Evolutionary conservation across 2,113 vertebrate genomes (phyloP), one percentile per base, ranked within the genome.

Genomic region (Dicaeum eximium): DNA sequence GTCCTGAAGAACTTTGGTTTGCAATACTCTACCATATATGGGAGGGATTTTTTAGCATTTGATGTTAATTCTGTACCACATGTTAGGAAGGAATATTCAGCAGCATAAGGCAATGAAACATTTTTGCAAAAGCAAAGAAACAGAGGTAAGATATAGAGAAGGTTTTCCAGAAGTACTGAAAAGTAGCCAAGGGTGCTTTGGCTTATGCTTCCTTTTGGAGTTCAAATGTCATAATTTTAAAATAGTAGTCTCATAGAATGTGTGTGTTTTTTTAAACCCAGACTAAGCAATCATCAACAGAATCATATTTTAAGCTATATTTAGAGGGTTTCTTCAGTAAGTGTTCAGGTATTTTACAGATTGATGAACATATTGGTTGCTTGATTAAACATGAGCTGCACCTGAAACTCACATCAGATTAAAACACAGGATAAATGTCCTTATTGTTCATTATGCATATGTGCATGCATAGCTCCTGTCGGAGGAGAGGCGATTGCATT

Each of bases 11-110:
- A 88, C 38, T 95, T 95, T 89, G 81, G 25, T 95, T 95, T 95
- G 94, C 87, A 95, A 10, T 95, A 74, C 78, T 88, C 89, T 90
- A 86, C 95, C 95, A 94, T 97, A 94, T 95, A 97, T 95, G 96
- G 95, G 78, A 93, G 78, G 54, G 71, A 94, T 92, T 82, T 92
- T 90, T 97, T 91, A 66, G 54, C 81, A 70, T 91, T 95, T 91
- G 89, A 87, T 89, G 86, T 91, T 82, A 85, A 95, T 96, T 96
- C 74, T 86, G 75, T 88, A 54, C 66, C 24, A 66, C 81, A 57
- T 91, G 73, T 89, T 95, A 90, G 33, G 35, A 83, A 60, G 71
- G 71, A 80, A 37, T 70, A 92, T 80, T 91, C 71, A 70, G 64
- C 81, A 72, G 66, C 57, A 33, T 70, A 90, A 95, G 51, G 78